Conservation (phyloP, 2,888 invertebrate species). For the Drosophila subquinaria region DNA sequence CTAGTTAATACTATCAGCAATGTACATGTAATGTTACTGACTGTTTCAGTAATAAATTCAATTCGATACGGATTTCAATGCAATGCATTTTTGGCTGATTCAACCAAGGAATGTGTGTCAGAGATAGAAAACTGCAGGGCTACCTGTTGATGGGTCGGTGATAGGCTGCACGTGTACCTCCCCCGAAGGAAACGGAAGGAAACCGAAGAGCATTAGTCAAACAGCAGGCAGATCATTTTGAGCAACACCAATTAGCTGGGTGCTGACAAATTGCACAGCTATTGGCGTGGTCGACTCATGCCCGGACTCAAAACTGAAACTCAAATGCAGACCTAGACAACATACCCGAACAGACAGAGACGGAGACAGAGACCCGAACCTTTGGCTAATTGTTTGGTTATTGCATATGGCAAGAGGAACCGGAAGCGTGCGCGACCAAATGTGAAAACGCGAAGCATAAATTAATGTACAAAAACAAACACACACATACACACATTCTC, state of each 20-base stretch:
- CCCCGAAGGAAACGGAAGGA: slow-evolving; percentile 65
- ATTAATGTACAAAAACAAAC: slow-evolving; percentile 53
- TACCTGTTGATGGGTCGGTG: slow-evolving; percentile 64
- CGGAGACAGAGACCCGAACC: slow-evolving; percentile 33
- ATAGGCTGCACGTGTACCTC: slow-evolving; percentile 33
- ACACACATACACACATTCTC: background rate
- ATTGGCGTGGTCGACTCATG: slow-evolving; percentile 54
- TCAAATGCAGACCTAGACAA: slow-evolving; percentile 13
- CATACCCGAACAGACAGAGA: slow-evolving; percentile 7
- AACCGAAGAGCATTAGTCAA: slow-evolving; percentile 73
- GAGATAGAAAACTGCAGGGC: slow-evolving; percentile 29
- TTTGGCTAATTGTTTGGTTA: slow-evolving; percentile 50
- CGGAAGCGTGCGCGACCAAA: slow-evolving; percentile 78
- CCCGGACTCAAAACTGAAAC: slow-evolving; percentile 11
- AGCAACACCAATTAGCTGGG: slow-evolving; percentile 76
- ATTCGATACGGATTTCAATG: slow-evolving; percentile 9
- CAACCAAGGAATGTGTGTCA: slow-evolving; percentile 55
- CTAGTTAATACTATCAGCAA: background rate
- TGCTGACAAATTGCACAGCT: slow-evolving; percentile 82
- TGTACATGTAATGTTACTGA: background rate
- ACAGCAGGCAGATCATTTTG: slow-evolving; percentile 67
- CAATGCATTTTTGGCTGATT: slow-evolving; percentile 41
- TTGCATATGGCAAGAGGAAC: slow-evolving; percentile 54
- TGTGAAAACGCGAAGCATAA: slow-evolving; percentile 79
- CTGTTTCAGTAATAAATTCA: slow-evolving; percentile 14